Conservation (phyloP, 2,797 vertebrate species). For the Lophotriccus pileatus region DNA sequence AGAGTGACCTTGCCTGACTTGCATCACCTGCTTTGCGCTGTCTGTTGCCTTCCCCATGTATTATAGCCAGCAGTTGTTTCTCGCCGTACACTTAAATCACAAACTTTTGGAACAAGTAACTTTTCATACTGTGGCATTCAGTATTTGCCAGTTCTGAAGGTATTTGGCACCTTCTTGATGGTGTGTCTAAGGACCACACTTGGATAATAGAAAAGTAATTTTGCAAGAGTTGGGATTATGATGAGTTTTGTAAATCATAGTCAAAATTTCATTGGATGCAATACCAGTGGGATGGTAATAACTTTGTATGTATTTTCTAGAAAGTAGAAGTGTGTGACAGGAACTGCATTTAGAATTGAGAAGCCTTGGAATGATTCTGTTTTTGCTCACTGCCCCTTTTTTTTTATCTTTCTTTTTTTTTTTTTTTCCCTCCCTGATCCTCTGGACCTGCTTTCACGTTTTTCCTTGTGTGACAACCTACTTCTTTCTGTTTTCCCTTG, state of each 20-base stretch:
- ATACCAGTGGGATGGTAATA: not conserved
- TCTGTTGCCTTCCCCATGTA: not conserved
- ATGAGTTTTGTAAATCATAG: not conserved
- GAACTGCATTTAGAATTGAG: not conserved
- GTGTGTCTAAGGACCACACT: not conserved
- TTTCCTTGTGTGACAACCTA: not conserved
- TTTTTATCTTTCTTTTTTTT: too few relatives aligned
- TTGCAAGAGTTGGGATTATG: not conserved
- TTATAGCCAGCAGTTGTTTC: not conserved
- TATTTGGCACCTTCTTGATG: not conserved
- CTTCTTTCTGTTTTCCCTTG: not conserved
- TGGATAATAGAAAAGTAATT: not conserved
- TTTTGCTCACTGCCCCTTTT: not conserved
- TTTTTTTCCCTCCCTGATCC: not conserved
- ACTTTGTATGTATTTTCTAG: not conserved
- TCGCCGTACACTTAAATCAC: not conserved
- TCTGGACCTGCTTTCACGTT: not conserved
- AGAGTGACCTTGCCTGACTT: not conserved
- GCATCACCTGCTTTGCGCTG: fast-evolving
- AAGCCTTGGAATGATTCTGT: not conserved
- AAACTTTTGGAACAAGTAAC: not conserved
- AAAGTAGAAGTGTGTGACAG: not conserved
- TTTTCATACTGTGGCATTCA: not conserved
- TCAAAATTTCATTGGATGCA: not conserved
- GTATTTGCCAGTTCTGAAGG: too few relatives aligned